A percentile compares a stretch with the other conserved stretches of the same genome.
Conservation (phyloP, 2,113 vertebrate genomes). For the Malurus melanocephalus region DNA sequence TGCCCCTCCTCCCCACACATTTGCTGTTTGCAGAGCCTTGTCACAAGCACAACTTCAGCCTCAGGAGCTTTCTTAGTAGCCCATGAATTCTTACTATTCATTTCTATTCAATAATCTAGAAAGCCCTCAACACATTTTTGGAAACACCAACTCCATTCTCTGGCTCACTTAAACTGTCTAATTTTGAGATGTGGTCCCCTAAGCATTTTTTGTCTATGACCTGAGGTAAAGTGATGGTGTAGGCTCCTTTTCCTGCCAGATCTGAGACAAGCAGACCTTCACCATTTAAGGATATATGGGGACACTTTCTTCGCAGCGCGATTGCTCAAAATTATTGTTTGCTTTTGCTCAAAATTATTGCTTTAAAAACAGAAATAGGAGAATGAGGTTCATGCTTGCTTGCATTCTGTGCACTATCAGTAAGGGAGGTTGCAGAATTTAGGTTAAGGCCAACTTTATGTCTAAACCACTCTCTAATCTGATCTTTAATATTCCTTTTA, state of each 20-base stretch:
- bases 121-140: neutral
- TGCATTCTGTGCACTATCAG: neutral
- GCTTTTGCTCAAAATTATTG: neutral
- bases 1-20: accelerated
- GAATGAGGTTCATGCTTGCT: neutral
- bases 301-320: neutral
- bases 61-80: accelerated
- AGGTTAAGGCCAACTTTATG: neutral
- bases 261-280: neutral
- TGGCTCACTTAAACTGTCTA: accelerated
- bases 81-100: neutral
- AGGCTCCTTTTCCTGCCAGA: neutral
- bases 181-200: neutral
- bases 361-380: neutral
- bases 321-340: neutral
- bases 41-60: neutral
- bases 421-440: neutral
- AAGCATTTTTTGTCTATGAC: neutral
- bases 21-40: neutral
- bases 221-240: neutral
- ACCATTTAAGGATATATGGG: neutral
- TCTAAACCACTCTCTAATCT: neutral
- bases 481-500: neutral
- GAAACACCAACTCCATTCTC: neutral
- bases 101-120: neutral